Percentiles rank a stretch among this genome's conserved stretches.
Conservation (phyloP, 1,140 invertebrate genomes). For the Chrysoperla carnea region DNA sequence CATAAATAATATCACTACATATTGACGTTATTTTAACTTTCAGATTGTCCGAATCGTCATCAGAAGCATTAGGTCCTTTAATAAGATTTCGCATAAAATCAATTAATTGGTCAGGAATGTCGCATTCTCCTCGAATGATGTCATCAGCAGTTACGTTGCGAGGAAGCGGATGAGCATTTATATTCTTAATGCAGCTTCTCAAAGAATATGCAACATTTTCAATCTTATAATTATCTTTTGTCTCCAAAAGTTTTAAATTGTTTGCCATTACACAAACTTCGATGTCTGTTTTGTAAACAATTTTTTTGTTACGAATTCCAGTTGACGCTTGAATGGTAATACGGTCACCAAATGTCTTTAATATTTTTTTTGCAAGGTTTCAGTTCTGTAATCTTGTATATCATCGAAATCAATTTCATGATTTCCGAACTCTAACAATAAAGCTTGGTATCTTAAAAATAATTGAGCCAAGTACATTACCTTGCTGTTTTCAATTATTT, state of each 20-base stretch:
- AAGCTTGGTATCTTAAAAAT: slow-evolving; percentile 12
- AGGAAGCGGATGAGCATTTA: slow-evolving; percentile 8
- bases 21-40: slow-evolving; percentile 14
- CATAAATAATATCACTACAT: slow-evolving; percentile 17
- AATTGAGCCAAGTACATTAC: slow-evolving; percentile 10
- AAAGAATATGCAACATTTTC: slow-evolving; percentile 16
- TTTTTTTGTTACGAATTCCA: slow-evolving; percentile 12
- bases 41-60: slow-evolving; percentile 7
- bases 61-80: slow-evolving; percentile 10
- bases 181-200: slow-evolving; percentile 14
- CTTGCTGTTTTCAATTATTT: slow-evolving; percentile 11
- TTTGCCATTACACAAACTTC: too few species aligned
- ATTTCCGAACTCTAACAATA: slow-evolving; percentile 9
- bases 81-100: slow-evolving; percentile 15
- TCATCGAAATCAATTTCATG: slow-evolving; percentile 8
- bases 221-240: slow-evolving; percentile 11
- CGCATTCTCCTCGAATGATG: slow-evolving; percentile 17
- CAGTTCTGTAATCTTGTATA: slow-evolving; percentile 10
- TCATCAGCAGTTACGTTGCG: slow-evolving; percentile 15
- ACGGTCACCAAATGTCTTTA: slow-evolving; percentile 11
- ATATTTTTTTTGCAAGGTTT: slow-evolving; percentile 12
- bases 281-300: slow-evolving; percentile 16
- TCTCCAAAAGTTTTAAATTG: too few species aligned
- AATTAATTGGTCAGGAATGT: slow-evolving; percentile 15
- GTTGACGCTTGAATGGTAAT: slow-evolving; percentile 11